Evolutionary conservation across 1,140 invertebrate species (phyloP), one percentile per base, ranked within the genome.

Genomic region (Melanaphis sacchari): DNA sequence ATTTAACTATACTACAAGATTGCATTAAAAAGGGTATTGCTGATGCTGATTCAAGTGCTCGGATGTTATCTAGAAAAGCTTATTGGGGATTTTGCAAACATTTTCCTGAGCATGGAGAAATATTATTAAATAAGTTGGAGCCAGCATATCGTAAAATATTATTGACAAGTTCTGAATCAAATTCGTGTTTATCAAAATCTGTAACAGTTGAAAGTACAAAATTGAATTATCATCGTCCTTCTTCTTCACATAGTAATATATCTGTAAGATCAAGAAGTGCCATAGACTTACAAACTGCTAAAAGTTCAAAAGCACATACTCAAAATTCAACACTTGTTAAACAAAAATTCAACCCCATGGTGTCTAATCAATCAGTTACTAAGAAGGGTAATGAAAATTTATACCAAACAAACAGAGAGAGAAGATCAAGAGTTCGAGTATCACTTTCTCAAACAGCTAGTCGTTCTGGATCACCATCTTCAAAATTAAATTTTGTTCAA

Each of bases 11-110:
- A 26, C 95, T 99, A 1, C 96, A 98, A 93, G 98, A 99, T 93
- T 97, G 97, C 0, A 97, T 99, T 11, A 98, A 98, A 94, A 97
- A 97, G 94, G 98, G 98, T 7, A 97, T 99, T 76, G 96, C 97
- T 11, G 99, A 99, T 96, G 98, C 99, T 0, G 99, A 99, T 95
- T 96, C 97, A 38, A 97, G 98, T 94, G 98, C 98, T 8, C 96
- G 99, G 94, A 96, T 96, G 3, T 96, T 96, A 94, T 97, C 97
- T 0, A 96, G 98, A 94, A 97, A 96, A 98, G 98, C 98, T 43
- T 99, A 97, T 95, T 98, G 98, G 97, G 97, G 97, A 66, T 99
- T 99, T 95, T 97, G 97, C 93, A 96, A 97, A n/a, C 98, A 98
- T 94, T 99, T 99, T 95, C 98, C 98, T 1, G 97, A 98, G 38